phyloP scores from a whole-genome alignment of 2,888 invertebrate genomes.

The Neocrepidodera transversa region DNA sequence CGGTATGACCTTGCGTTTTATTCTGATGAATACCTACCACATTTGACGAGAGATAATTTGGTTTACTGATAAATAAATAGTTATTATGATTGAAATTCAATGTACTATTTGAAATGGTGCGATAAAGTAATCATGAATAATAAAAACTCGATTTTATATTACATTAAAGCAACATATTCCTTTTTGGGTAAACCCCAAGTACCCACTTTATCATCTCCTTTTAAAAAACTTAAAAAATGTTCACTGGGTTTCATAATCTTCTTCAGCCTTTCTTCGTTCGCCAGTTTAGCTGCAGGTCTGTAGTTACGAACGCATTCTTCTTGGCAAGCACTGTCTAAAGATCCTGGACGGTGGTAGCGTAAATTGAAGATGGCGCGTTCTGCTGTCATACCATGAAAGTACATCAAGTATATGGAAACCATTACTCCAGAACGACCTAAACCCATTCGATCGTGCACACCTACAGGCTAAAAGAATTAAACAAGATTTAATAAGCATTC shows the following conservation, averaged over 20 bases:
- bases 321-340: slow-evolving; percentile 69
- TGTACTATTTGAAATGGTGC: too few species aligned
- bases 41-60: too few species aligned
- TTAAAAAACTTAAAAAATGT: slow-evolving; percentile 34
- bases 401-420: slow-evolving; percentile 75
- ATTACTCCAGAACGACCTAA: slow-evolving; percentile 76
- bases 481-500: too few species aligned
- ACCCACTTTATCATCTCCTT: slow-evolving; percentile 25
- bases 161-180: slow-evolving; percentile 14
- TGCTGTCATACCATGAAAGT: slow-evolving; percentile 67
- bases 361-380: slow-evolving; percentile 69
- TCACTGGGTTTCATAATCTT: slow-evolving; percentile 29
- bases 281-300: slow-evolving; percentile 30
- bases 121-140: too few species aligned
- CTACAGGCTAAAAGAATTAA: slow-evolving; percentile 32
- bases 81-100: too few species aligned
- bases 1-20: too few species aligned
- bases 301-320: slow-evolving; percentile 53
- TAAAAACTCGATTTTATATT: too few species aligned
- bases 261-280: slow-evolving; percentile 32
- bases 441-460: slow-evolving; percentile 67
- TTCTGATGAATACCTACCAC: too few species aligned
- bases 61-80: too few species aligned
- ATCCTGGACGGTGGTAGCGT: slow-evolving; percentile 68
- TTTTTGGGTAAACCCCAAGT: slow-evolving; percentile 35